Percentiles rank a stretch among this genome's conserved stretches.
phyloP scores from a whole-genome alignment of 2,888 invertebrate genomes.

The Drosophila paranaensis region DNA sequence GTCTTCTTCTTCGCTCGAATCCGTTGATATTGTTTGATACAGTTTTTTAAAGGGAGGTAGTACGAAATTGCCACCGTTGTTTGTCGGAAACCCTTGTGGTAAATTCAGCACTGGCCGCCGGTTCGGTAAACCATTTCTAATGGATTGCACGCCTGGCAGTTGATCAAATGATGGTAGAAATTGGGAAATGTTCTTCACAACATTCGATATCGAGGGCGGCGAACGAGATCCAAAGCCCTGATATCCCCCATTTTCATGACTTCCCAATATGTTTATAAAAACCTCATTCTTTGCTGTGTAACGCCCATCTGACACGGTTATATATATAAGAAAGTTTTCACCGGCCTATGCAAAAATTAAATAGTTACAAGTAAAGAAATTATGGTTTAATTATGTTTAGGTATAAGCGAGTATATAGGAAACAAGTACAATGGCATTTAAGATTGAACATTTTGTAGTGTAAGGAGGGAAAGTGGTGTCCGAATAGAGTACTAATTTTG shows the following conservation, averaged over 20 bases:
- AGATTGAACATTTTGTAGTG: not conserved
- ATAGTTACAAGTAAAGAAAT: not conserved
- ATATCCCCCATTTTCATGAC: slow-evolving; percentile 58
- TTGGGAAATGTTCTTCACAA: slow-evolving; percentile 81
- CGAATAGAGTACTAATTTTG: too few relatives aligned
- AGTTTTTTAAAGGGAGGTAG: slow-evolving; percentile 82
- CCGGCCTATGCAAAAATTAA: slow-evolving; percentile 86
- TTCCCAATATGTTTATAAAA: slow-evolving; percentile 87
- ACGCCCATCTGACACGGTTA: slow-evolving; percentile 89
- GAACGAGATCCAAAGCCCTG: slow-evolving; percentile 71
- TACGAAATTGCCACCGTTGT: slow-evolving; percentile 42
- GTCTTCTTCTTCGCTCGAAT: not conserved
- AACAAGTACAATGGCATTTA: not conserved
- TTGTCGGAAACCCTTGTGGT: slow-evolving; percentile 72
- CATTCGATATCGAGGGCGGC: slow-evolving; percentile 80
- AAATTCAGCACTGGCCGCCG: slow-evolving; percentile 63
- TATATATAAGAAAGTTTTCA: slow-evolving; percentile 88
- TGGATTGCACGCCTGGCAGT: slow-evolving; percentile 83
- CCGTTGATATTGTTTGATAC: slow-evolving; percentile 60
- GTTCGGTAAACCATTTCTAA: slow-evolving; percentile 79
- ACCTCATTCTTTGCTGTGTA: slow-evolving; percentile 89
- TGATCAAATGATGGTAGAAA: slow-evolving; percentile 83
- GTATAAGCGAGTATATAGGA: not conserved
- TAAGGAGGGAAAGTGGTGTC: not conserved
- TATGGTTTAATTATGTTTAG: not conserved